Conservation (phyloP, 1,140 invertebrate genomes). For the Pseudomyrmex flavicornis region DNA sequence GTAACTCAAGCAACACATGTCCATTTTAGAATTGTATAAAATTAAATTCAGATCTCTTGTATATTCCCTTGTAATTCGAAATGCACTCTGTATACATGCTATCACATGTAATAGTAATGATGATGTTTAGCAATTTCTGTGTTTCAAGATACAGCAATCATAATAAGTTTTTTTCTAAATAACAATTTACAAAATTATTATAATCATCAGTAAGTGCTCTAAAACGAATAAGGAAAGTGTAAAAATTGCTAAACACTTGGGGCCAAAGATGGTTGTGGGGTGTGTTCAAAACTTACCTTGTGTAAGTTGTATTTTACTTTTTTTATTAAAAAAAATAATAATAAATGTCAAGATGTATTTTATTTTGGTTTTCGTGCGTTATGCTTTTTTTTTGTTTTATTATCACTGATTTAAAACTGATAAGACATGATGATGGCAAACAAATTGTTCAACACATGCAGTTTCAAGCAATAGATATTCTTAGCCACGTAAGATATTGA, state of each 20-base stretch:
- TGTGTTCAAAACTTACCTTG: conserved; percentile 82
- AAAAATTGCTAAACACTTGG: conserved; percentile 78
- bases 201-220: background rate
- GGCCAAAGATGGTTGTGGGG: conserved; percentile 84
- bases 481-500: conserved; percentile 6
- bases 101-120: conserved; percentile 73
- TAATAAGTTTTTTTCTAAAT: background rate
- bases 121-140: conserved; percentile 78
- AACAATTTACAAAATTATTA: conserved; percentile 72
- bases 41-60: no score
- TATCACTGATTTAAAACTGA: no score
- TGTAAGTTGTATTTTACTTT: conserved; percentile 36
- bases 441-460: no score
- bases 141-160: background rate
- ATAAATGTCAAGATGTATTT: no score
- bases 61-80: conserved; percentile 64
- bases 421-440: no score
- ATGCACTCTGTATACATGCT: conserved; percentile 77
- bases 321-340: conserved; percentile 28
- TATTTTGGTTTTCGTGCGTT: no score
- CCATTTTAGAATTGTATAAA: no score
- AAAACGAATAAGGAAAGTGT: background rate
- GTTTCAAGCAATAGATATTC: background rate
- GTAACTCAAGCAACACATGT: no score
- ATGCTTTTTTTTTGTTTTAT: no score